A percentile compares a stretch with the other conserved stretches of the same genome.
Evolutionary conservation across 1,140 invertebrate genomes (phyloP).

Genomic region (Dendrolimus kikuchii): DNA sequence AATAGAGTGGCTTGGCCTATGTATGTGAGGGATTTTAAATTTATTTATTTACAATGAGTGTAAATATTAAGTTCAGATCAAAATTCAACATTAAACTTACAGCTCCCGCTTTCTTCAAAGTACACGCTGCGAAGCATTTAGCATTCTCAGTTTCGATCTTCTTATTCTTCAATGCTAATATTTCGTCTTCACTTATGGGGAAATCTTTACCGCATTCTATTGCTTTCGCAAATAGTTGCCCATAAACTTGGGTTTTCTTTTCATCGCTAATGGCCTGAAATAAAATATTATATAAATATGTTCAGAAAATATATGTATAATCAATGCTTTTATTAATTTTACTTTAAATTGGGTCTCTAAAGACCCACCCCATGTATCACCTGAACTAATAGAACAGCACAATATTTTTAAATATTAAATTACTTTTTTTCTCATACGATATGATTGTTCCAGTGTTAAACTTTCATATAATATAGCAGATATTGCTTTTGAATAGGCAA

Average conservation of each 20-base stretch:
- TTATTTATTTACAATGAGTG: not conserved
- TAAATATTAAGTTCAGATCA: not conserved
- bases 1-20: no score
- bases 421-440: no score
- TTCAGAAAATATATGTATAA: not conserved
- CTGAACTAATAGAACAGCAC: no score
- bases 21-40: not conserved
- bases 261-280: slow-evolving; percentile 18
- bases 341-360: no score
- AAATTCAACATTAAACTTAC: slow-evolving; percentile 12
- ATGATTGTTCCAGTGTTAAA: no score
- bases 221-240: slow-evolving; percentile 6
- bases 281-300: slow-evolving; percentile 1
- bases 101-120: slow-evolving; percentile 18
- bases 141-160: slow-evolving; percentile 13
- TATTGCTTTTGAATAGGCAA: no score
- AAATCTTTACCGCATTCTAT: slow-evolving; percentile 16
- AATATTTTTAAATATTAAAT: no score
- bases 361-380: no score
- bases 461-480: no score
- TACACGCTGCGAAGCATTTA: slow-evolving; percentile 20
- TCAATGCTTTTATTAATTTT: not conserved
- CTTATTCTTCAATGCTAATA: slow-evolving; percentile 14
- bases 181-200: slow-evolving; percentile 14
- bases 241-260: slow-evolving; percentile 11